Evolutionary conservation across 2,888 invertebrate genomes (phyloP), one percentile per base, ranked within the genome.

Genomic region (Linyphia triangularis): DNA sequence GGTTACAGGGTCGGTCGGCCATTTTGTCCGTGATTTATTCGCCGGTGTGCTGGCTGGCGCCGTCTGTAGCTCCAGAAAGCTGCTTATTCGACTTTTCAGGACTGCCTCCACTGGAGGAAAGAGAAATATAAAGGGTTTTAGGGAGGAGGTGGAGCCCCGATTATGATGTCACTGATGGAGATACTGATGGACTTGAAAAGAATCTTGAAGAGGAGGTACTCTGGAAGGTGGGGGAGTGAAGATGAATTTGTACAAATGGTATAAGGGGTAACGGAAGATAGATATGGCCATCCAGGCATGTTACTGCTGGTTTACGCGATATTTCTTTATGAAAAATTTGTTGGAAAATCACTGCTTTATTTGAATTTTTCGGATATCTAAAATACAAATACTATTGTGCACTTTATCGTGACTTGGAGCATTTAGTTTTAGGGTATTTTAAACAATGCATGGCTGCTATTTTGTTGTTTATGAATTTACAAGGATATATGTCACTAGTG

Each of bases 1-100:
- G 78, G 63, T 69, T 69, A 81, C 37, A 16, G 51, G 51, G 51
- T 16, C 26, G 40, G 70, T 61, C 70, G 75, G 73, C 84, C 84
- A 84, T 84, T 84, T 84, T 84, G 75, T 67, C 84, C 30, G 37
- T 84, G 84, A 84, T 77, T 77, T 67, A 84, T 75, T 43, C 75
- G 6, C 61, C 84, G 84, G 84, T 84, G 75, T 77, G 75, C 22
- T 33, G 63, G 57, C 63, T 77, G 84, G 84, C 84, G 84, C 84
- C 84, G 84, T 84, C 84, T 84, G 67, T 40, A 43, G 30, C 72
- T 19, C 61, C 61, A 26, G 63, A 82, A 82, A 82, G 72, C 70
- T 81, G 82, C 82, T 30, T 57, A 51, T 57, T 43, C 57, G 43
- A 40, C 77, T 77, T 37, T 77, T 40, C 40, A 24, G 70, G 19